A percentile compares a stretch with the other conserved stretches of the same genome.
These are phyloP conservation scores for Champsocephalus gunnari DNA, from an alignment of 2,797 vertebrate species.

Conservation along the genomic window DNA sequence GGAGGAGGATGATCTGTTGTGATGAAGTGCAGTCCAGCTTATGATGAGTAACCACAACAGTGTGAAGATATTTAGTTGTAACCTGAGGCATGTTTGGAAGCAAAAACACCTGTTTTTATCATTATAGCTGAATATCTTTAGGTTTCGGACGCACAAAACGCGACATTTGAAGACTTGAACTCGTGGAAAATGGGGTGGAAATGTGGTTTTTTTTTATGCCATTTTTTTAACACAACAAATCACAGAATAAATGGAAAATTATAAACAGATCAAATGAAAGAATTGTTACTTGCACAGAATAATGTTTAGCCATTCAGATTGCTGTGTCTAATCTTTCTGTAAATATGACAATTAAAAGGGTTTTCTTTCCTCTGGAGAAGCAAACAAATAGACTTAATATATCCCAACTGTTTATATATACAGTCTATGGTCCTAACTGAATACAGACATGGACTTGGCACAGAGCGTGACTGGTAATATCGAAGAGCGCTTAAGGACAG, in stretches of 20 bases:
- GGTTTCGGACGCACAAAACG: slow-evolving; percentile 2
- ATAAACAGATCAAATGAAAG: too few species aligned
- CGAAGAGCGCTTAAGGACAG: slow-evolving; percentile 54
- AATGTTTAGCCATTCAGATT: neutral
- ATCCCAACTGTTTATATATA: slow-evolving; percentile 7
- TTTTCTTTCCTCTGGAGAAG: slow-evolving; percentile 17
- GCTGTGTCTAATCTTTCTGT: neutral
- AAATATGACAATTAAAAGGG: slow-evolving; percentile 9
- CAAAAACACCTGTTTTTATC: neutral
- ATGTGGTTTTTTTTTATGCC: too few species aligned
- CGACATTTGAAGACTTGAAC: neutral
- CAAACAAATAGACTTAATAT: slow-evolving; percentile 14
- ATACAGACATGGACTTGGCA: slow-evolving; percentile 43
- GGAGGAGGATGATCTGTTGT: neutral
- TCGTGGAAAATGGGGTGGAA: neutral
- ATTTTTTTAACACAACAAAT: too few species aligned
- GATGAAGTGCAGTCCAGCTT: slow-evolving; percentile 14
- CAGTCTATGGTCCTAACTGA: slow-evolving; percentile 1
- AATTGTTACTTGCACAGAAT: neutral
- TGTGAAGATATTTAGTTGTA: slow-evolving; percentile 1
- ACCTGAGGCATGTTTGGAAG: neutral
- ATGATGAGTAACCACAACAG: neutral
- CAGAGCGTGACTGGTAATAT: slow-evolving; percentile 21
- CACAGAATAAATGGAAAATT: too few species aligned
- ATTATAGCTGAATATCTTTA: neutral